phyloP scores from a whole-genome alignment of 2,888 invertebrate genomes.

The Petrolisthes cinctipes region DNA sequence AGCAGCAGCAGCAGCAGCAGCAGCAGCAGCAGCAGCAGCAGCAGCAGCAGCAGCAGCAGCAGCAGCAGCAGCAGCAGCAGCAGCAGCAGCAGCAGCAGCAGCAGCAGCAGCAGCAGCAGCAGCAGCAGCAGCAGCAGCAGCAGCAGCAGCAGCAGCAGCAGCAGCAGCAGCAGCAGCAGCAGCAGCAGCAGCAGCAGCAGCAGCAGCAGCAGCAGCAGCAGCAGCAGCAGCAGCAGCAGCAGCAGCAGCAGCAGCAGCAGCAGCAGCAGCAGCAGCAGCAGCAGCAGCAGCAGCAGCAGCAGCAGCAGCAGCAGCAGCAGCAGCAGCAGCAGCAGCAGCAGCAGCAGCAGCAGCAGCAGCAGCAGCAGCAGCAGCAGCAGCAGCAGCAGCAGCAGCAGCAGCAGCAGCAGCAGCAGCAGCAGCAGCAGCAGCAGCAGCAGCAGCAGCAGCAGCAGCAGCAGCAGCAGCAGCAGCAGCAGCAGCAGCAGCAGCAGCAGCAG shows the following conservation, averaged over 20 bases:
- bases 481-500: conserved; percentile 36
- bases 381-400: conserved; percentile 38
- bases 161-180: conserved; percentile 28
- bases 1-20: conserved; percentile 25
- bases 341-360: conserved; percentile 38
- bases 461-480: conserved; percentile 34
- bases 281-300: conserved; percentile 24
- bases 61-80: conserved; percentile 32
- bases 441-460: conserved; percentile 39
- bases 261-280: conserved; percentile 24
- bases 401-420: conserved; percentile 38
- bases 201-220: conserved; percentile 25
- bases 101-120: conserved; percentile 24
- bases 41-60: conserved; percentile 31
- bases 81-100: conserved; percentile 24
- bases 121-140: conserved; percentile 30
- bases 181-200: conserved; percentile 25
- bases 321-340: conserved; percentile 31
- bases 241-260: conserved; percentile 32
- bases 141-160: conserved; percentile 31
- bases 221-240: conserved; percentile 31
- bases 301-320: conserved; percentile 30
- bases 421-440: conserved; percentile 38
- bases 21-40: conserved; percentile 25
- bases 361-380: conserved; percentile 38